A percentile compares a stretch with the other conserved stretches of the same genome.
These are phyloP conservation scores for Lasioglossum baleicum DNA, from an alignment of 1,140 invertebrate genomes.

Conservation along the genomic window DNA sequence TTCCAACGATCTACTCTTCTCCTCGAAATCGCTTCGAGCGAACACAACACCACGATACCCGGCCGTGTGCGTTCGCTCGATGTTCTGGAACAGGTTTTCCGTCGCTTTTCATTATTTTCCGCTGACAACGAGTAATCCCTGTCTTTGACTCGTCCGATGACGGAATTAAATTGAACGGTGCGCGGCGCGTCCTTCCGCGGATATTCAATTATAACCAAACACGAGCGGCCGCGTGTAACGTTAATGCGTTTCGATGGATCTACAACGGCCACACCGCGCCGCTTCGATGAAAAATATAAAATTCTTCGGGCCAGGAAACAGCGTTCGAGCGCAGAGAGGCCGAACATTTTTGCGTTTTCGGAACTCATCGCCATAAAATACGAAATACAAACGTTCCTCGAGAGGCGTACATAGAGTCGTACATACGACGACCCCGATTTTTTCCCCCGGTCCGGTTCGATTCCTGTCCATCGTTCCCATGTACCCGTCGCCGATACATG, in stretches of 20 bases:
- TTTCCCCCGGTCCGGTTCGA: conserved; percentile 21
- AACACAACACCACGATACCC: too few relatives aligned
- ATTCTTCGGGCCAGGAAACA: conserved; percentile 16
- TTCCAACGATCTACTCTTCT: too few relatives aligned
- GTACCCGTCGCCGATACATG: background rate
- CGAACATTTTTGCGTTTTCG: conserved; percentile 44
- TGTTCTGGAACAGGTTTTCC: too few relatives aligned
- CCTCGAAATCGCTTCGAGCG: too few relatives aligned
- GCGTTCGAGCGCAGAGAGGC: background rate
- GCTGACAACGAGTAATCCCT: too few relatives aligned
- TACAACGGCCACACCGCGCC: background rate
- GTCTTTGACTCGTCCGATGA: too few relatives aligned
- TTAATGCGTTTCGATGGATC: conserved; percentile 48
- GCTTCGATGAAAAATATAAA: conserved; percentile 11
- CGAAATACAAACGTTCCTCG: conserved; percentile 55
- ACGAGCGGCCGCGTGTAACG: conserved; percentile 13
- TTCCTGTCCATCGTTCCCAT: background rate
- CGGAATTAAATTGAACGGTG: too few relatives aligned
- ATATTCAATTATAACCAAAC: conserved; percentile 31
- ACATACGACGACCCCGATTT: conserved; percentile 42
- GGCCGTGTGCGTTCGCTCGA: too few relatives aligned
- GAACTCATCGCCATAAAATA: conserved; percentile 51
- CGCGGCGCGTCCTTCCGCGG: background rate
- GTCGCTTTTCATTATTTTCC: background rate
- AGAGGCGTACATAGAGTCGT: conserved; percentile 44